Evolutionary conservation across 2,797 vertebrate species (phyloP).

Genomic region (Vultur gryphus): DNA sequence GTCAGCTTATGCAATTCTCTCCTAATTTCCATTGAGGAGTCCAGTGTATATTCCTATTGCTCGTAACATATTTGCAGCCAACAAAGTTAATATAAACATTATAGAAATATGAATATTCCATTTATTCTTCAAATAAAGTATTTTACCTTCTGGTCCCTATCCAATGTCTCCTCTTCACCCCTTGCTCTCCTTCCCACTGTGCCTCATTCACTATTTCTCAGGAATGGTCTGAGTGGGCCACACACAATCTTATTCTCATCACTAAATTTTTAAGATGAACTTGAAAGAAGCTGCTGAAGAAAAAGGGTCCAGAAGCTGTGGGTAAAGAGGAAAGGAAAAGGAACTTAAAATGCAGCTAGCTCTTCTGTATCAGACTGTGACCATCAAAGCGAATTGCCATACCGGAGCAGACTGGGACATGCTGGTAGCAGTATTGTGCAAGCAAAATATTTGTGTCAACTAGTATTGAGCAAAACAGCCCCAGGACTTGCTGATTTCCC

Average conservation of each 20-base stretch:
- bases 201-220: background rate
- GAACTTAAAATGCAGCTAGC: background rate
- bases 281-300: background rate
- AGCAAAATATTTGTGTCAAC: background rate
- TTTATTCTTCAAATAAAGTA: background rate
- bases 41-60: background rate
- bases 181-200: background rate
- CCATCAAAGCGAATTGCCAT: background rate
- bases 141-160: background rate
- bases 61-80: background rate
- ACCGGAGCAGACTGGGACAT: background rate
- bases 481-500: background rate
- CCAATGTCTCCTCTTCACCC: background rate
- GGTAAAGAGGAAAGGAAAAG: background rate
- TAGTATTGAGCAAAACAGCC: background rate
- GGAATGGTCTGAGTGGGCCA: rapidly evolving
- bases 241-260: background rate
- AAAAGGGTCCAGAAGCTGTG: background rate
- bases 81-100: background rate
- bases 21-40: background rate
- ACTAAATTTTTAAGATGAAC: background rate
- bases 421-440: background rate
- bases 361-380: background rate
- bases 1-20: background rate
- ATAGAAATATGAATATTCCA: background rate